A percentile compares a stretch with the other conserved stretches of the same genome.
phyloP scores from a whole-genome alignment of 1,140 invertebrate species.

The Lanistes nyassanus region DNA sequence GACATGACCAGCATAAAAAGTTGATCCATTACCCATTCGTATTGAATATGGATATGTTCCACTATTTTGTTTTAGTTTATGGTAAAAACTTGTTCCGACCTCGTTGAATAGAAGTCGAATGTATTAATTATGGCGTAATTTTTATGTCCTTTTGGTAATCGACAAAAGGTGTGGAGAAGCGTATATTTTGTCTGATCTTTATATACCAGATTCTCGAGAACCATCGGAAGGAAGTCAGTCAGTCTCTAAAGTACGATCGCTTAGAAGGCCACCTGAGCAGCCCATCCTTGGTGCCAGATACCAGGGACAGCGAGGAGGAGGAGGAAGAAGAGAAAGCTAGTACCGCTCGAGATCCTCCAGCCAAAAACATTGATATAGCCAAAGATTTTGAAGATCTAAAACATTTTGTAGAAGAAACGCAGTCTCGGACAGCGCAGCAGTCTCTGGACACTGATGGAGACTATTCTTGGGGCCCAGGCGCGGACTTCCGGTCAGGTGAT shows the following conservation, averaged over 20 bases:
- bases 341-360: background rate
- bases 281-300: background rate
- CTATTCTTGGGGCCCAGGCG: too few relatives aligned
- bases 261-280: background rate
- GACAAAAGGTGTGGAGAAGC: background rate
- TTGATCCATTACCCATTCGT: too few relatives aligned
- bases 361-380: constrained; percentile 32
- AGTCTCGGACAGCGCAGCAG: constrained; percentile 29
- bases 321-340: constrained; percentile 5
- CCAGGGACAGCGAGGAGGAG: background rate
- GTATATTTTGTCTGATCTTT: background rate
- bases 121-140: too few relatives aligned
- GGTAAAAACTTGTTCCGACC: background rate
- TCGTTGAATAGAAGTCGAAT: too few relatives aligned
- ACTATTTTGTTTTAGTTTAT: background rate
- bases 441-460: background rate
- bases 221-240: constrained; percentile 34
- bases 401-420: constrained; percentile 46
- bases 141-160: background rate
- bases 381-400: constrained; percentile 53
- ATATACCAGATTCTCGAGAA: constrained; percentile 49
- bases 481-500: too few relatives aligned
- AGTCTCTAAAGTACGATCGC: background rate
- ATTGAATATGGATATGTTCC: background rate
- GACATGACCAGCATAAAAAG: too few relatives aligned